phyloP scores from a whole-genome alignment of 2,888 invertebrate species.

The Hyposoter didymator region DNA sequence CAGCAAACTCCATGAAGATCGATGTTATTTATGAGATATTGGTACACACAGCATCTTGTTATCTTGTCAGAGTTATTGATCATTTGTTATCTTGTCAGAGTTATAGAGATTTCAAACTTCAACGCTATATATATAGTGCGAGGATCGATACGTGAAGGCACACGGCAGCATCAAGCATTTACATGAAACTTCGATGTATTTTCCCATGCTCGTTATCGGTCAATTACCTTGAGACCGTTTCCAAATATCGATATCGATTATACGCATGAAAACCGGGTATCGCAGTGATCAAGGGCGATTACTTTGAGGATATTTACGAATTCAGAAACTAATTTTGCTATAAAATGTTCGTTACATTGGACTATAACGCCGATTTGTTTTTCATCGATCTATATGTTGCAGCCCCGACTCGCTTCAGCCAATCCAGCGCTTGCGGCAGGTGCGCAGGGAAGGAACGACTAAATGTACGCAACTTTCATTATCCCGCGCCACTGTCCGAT shows the following conservation, averaged over 20 bases:
- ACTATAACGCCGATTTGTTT: too few species aligned
- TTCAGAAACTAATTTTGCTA: too few species aligned
- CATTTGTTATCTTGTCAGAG: background rate
- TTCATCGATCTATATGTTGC: too few species aligned
- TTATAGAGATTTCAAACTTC: background rate
- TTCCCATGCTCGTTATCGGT: background rate
- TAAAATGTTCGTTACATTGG: too few species aligned
- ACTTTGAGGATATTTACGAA: too few species aligned
- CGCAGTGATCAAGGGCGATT: too few species aligned
- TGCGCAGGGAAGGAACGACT: too few species aligned
- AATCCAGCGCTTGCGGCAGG: too few species aligned
- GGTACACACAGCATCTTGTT: background rate
- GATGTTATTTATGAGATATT: background rate
- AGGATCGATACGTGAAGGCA: background rate
- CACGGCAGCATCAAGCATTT: background rate
- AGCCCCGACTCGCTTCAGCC: too few species aligned
- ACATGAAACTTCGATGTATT: background rate
- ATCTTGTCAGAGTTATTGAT: background rate
- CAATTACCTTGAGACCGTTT: background rate
- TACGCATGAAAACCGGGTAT: too few species aligned
- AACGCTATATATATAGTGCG: background rate
- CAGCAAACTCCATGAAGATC: background rate
- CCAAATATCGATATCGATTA: background rate
- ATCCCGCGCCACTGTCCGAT: too few species aligned
- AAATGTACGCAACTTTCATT: too few species aligned